A percentile compares a stretch with the other conserved stretches of the same genome.
These are phyloP conservation scores for Bergia puertoricense DNA, from an alignment of 92 coral and sea anemone genomes.

Conservation along the genomic window DNA sequence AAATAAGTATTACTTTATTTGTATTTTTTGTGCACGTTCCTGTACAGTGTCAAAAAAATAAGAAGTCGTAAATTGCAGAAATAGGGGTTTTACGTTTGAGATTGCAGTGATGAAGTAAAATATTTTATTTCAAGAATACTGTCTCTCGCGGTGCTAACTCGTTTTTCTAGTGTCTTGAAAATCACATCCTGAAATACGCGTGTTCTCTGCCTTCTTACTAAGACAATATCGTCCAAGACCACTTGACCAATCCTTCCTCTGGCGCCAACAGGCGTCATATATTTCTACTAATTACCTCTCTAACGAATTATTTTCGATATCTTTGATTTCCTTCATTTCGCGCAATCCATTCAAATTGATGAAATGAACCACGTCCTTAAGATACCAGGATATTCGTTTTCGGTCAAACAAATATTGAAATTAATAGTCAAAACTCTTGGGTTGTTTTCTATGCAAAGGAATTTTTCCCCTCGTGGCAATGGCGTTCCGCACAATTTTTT, in stretches of 20 bases:
- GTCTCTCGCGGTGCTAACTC: conserved; percentile 4
- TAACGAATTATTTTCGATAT: neutral
- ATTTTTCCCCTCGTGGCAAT: conserved; percentile 8
- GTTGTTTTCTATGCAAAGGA: neutral
- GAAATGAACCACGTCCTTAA: neutral
- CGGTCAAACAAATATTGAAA: neutral
- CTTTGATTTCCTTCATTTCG: neutral
- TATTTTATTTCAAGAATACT: neutral
- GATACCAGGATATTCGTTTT: too few relatives aligned
- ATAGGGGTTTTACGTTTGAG: neutral
- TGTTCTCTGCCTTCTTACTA: neutral
- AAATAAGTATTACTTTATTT: neutral
- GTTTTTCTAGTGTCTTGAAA: conserved; percentile 8
- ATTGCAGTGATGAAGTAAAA: neutral
- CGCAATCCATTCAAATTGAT: neutral
- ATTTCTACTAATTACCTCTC: conserved; percentile 8
- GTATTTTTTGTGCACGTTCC: neutral
- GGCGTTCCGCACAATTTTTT: conserved; percentile 28
- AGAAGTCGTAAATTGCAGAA: neutral
- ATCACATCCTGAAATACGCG: neutral
- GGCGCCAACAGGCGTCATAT: conserved; percentile 28
- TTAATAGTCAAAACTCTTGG: too few relatives aligned
- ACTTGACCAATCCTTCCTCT: neutral
- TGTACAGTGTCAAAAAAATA: neutral
- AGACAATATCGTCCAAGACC: neutral